These are phyloP conservation scores for Spea bombifrons DNA, from an alignment of 2,113 vertebrate genomes.

Conservation along the genomic window DNA sequence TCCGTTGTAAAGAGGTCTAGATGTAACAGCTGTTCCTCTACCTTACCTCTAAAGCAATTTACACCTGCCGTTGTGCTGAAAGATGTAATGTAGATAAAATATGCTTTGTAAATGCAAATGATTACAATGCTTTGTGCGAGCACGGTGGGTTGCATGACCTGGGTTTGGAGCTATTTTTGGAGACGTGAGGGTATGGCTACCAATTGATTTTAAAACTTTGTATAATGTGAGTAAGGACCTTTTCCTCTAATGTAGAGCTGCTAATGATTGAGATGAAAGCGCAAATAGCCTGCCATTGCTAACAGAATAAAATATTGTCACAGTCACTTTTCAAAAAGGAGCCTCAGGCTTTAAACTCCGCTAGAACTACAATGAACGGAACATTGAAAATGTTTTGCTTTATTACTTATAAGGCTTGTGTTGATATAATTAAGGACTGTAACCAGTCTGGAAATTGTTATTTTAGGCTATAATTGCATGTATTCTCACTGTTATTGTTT, in stretches of 20 bases:
- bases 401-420: slow-evolving; percentile 29
- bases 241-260: slow-evolving; percentile 39
- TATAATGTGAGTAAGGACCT: slow-evolving; percentile 36
- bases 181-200: slow-evolving; percentile 35
- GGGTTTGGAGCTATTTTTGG: slow-evolving; percentile 33
- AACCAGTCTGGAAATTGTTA: background rate
- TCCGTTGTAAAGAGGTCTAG: slow-evolving; percentile 11
- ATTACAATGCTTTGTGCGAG: slow-evolving; percentile 36
- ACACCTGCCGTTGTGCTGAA: slow-evolving; percentile 40
- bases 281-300: slow-evolving; percentile 16
- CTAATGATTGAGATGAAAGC: slow-evolving; percentile 44
- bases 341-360: slow-evolving; percentile 27
- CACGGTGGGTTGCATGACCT: slow-evolving; percentile 38
- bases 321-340: slow-evolving; percentile 37
- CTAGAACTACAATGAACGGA: slow-evolving; percentile 41
- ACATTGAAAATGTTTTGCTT: slow-evolving; percentile 28
- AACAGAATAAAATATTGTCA: slow-evolving; percentile 41
- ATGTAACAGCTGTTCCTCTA: slow-evolving; percentile 36
- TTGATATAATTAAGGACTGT: slow-evolving; percentile 20
- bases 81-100: slow-evolving; percentile 43
- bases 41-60: slow-evolving; percentile 40
- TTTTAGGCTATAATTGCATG: no score
- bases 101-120: slow-evolving; percentile 46
- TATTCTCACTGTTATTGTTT: no score
- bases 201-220: slow-evolving; percentile 24